Evolutionary conservation across 2,113 vertebrate genomes (phyloP).

Genomic region (Microtus montanus): DNA sequence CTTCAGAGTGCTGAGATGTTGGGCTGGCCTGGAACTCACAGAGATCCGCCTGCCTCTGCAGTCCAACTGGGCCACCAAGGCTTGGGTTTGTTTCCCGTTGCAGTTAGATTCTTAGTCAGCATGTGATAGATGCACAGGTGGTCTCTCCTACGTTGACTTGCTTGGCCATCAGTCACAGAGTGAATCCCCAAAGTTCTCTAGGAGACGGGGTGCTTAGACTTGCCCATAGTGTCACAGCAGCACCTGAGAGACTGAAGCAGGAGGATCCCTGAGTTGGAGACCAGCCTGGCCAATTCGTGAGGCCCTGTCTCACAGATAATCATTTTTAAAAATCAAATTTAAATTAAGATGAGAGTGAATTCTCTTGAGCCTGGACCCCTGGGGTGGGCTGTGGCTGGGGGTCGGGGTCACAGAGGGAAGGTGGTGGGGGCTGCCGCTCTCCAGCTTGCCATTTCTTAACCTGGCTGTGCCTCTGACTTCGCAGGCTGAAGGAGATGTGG

Average conservation of each 20-base stretch:
- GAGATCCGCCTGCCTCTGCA: not conserved
- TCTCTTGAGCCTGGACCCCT: not conserved
- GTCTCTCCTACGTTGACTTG: not conserved
- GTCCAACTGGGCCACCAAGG: not conserved
- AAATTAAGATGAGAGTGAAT: not conserved
- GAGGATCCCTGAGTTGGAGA: not conserved
- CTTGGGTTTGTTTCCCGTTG: not conserved
- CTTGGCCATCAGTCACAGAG: not conserved
- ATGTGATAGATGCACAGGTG: rapidly evolving
- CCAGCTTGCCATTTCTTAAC: not conserved
- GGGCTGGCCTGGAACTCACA: not conserved
- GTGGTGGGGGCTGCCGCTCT: not conserved
- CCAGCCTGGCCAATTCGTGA: not conserved
- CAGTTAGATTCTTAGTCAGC: too few species aligned
- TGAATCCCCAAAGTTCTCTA: rapidly evolving
- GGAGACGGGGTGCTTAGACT: not conserved
- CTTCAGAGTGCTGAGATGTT: too few species aligned
- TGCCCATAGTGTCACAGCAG: not conserved
- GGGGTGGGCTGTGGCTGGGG: rapidly evolving
- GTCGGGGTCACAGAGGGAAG: rapidly evolving
- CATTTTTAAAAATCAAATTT: not conserved
- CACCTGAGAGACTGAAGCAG: not conserved
- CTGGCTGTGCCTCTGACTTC: rapidly evolving
- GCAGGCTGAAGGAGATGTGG: slow-evolving; percentile 96
- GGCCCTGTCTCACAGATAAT: not conserved